A percentile compares a stretch with the other conserved stretches of the same genome.
Evolutionary conservation across 2,797 vertebrate genomes (phyloP).

Genomic region (Rhincodon typus): DNA sequence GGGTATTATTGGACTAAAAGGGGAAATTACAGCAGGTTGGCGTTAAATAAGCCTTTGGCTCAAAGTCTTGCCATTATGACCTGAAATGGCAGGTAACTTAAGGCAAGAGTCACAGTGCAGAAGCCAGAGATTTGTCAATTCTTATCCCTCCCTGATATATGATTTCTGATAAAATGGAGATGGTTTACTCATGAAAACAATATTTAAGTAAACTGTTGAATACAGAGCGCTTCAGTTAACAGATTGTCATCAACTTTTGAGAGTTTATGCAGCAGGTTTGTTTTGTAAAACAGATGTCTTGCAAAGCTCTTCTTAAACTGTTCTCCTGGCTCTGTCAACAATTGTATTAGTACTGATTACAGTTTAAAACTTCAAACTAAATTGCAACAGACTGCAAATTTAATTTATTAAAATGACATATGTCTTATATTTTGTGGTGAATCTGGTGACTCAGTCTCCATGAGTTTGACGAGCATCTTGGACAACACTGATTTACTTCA

Average conservation of each 20-base stretch:
- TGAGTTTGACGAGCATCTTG: background rate
- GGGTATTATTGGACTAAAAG: background rate
- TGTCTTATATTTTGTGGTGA: background rate
- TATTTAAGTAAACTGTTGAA: background rate
- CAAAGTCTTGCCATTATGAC: background rate
- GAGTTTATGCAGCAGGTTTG: background rate
- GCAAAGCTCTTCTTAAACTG: background rate
- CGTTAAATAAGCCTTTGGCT: too few relatives aligned
- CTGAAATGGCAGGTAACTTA: background rate
- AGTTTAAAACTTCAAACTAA: background rate
- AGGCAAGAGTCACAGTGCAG: background rate
- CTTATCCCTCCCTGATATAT: background rate
- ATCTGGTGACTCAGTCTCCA: background rate
- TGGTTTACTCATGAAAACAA: background rate
- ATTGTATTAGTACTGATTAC: background rate
- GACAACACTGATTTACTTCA: background rate
- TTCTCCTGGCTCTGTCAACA: background rate
- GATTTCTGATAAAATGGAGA: background rate
- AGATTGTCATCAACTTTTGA: background rate
- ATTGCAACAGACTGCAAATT: background rate
- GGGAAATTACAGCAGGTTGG: background rate
- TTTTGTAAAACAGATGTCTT: background rate
- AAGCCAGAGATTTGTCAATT: background rate
- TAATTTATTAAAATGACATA: background rate
- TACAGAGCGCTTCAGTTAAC: background rate